phyloP scores from a whole-genome alignment of 2,797 vertebrate species.

The Epinephelus coioides region DNA sequence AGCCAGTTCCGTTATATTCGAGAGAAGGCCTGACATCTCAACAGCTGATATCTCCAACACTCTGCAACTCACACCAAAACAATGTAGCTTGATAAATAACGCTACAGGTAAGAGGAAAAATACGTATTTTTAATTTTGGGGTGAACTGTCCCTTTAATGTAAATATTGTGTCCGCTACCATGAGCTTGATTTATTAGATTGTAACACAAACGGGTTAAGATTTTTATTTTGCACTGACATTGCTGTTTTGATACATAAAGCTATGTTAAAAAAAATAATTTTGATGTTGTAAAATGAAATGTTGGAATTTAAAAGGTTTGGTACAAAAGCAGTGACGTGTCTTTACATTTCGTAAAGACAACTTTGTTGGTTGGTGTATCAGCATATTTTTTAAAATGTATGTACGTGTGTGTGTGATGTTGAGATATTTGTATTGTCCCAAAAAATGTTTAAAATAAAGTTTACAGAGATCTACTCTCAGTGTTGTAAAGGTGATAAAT shows the following conservation, averaged over 20 bases:
- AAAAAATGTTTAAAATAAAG: constrained; percentile 49
- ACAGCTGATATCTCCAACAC: too few relatives aligned
- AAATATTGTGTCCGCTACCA: not conserved
- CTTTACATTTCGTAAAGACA: constrained; percentile 39
- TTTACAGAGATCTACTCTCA: not conserved
- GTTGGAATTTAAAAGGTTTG: not conserved
- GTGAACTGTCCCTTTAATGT: not conserved
- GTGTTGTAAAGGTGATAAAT: not conserved
- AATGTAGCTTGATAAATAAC: too few relatives aligned
- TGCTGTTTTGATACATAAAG: constrained; percentile 20
- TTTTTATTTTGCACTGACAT: constrained; percentile 47
- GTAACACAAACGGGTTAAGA: not conserved
- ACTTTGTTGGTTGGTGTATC: constrained; percentile 5
- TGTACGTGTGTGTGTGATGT: not conserved
- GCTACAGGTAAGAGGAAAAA: too few relatives aligned
- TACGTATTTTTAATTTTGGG: too few relatives aligned
- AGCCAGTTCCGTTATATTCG: too few relatives aligned
- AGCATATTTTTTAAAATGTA: not conserved
- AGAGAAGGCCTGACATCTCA: too few relatives aligned
- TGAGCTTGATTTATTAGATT: constrained; percentile 9
- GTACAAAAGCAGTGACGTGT: constrained; percentile 1
- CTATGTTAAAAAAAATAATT: not conserved
- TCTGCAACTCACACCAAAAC: too few relatives aligned
- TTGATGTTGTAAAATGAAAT: constrained; percentile 18
- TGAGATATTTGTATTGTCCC: constrained; percentile 20